phyloP scores from a whole-genome alignment of 2,888 invertebrate species.

The Agriopis aurantiaria region DNA sequence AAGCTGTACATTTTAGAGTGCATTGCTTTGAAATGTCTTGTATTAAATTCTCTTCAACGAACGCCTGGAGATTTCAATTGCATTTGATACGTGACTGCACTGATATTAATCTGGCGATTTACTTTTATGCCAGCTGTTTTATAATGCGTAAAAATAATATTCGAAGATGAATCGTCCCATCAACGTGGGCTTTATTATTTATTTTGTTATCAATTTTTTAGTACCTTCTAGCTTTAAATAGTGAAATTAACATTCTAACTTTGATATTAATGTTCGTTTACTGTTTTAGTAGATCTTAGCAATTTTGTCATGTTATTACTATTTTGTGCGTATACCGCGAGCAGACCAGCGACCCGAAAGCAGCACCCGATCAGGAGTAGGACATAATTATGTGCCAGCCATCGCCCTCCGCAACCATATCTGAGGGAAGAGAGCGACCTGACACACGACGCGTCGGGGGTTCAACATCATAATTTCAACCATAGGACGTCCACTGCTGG shows the following conservation, averaged over 20 bases:
- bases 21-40: not conserved
- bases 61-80: constrained; percentile 14
- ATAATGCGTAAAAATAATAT: constrained; percentile 10
- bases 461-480: too few relatives aligned
- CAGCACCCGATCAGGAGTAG: too few relatives aligned
- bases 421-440: too few relatives aligned
- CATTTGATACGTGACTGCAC: constrained; percentile 16
- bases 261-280: too few relatives aligned
- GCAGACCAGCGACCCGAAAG: too few relatives aligned
- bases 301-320: too few relatives aligned
- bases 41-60: constrained; percentile 17
- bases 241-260: not conserved
- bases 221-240: not conserved
- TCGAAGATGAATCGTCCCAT: not conserved
- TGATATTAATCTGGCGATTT: constrained; percentile 19
- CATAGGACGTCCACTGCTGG: too few relatives aligned
- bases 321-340: too few relatives aligned
- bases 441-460: too few relatives aligned
- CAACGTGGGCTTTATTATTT: not conserved
- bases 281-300: too few relatives aligned
- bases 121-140: not conserved
- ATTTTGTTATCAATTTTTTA: not conserved
- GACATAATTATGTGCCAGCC: too few relatives aligned
- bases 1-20: not conserved
- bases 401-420: too few relatives aligned